A percentile compares a stretch with the other conserved stretches of the same genome.
phyloP scores from a whole-genome alignment of 2,888 invertebrate genomes.

The Tenthredo amoena region DNA sequence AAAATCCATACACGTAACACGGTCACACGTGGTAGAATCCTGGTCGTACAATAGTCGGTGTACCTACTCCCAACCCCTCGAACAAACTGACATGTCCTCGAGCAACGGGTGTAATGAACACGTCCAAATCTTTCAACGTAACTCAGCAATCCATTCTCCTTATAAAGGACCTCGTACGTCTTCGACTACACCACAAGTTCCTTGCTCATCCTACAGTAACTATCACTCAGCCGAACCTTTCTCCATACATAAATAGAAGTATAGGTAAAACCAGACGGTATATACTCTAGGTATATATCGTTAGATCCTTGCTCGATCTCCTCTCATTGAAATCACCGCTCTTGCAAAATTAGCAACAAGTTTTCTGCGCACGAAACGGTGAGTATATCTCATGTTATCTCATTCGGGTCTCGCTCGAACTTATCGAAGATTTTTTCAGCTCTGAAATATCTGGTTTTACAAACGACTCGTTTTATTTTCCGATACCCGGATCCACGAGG shows the following conservation, averaged over 20 bases:
- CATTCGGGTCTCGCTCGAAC: too few relatives aligned
- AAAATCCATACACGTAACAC: not conserved
- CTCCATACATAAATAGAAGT: not conserved
- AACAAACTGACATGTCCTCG: slow-evolving; percentile 35
- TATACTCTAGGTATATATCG: not conserved
- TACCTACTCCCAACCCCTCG: slow-evolving; percentile 21
- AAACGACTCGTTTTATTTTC: too few relatives aligned
- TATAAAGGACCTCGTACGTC: slow-evolving; percentile 39
- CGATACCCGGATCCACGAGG: too few relatives aligned
- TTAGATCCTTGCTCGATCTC: slow-evolving; percentile 3
- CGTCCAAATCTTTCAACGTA: slow-evolving; percentile 39
- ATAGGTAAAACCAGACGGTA: not conserved
- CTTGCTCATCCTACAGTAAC: slow-evolving; percentile 62
- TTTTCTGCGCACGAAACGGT: not conserved
- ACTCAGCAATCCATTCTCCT: slow-evolving; percentile 19
- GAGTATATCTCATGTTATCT: not conserved
- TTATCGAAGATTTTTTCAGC: too few relatives aligned
- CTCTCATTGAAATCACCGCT: slow-evolving; percentile 8
- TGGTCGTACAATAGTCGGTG: not conserved
- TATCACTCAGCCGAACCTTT: slow-evolving; percentile 44
- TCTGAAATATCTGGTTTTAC: too few relatives aligned
- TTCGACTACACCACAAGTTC: slow-evolving; percentile 62
- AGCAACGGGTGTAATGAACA: slow-evolving; percentile 46
- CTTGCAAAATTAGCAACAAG: not conserved
- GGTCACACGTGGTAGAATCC: not conserved